phyloP scores from a whole-genome alignment of 2,888 invertebrate genomes.

The Ichneumon xanthorius region DNA sequence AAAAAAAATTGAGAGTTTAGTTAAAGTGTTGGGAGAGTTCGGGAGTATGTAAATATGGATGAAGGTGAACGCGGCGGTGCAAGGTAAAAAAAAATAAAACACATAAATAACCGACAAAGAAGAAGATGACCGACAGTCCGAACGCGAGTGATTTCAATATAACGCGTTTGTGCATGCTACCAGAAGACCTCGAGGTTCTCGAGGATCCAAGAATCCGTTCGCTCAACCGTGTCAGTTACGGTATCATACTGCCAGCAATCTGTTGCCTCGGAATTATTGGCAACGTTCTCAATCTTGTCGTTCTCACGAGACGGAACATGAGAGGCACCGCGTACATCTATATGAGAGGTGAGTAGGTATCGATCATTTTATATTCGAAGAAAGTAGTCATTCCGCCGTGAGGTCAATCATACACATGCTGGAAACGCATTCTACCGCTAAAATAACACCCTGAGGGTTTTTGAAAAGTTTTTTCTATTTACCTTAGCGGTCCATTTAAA shows the following conservation, averaged over 20 bases:
- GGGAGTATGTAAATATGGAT: conserved; percentile 8
- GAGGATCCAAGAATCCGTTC: conserved; percentile 88
- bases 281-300: conserved; percentile 91
- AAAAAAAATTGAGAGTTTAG: not conserved
- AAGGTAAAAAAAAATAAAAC: conserved; percentile 7
- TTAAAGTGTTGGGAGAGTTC: not conserved
- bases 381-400: not conserved
- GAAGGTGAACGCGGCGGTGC: conserved; percentile 18
- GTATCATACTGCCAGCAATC: conserved; percentile 89
- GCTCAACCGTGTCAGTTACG: conserved; percentile 88
- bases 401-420: not conserved
- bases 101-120: not conserved
- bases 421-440: not conserved
- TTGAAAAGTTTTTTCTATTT: not conserved
- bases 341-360: conserved; percentile 88
- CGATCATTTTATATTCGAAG: not conserved
- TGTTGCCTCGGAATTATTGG: conserved; percentile 91
- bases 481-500: not conserved
- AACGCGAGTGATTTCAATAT: conserved; percentile 70
- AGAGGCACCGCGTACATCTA: conserved; percentile 93
- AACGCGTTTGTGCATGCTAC: conserved; percentile 72
- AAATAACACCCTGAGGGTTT: not conserved
- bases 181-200: conserved; percentile 77
- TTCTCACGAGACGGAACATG: conserved; percentile 91
- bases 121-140: conserved; percentile 68